Percentiles rank a stretch among this genome's conserved stretches.
phyloP scores from a whole-genome alignment of 2,797 vertebrate genomes.

The Pithecia hirsuta region DNA sequence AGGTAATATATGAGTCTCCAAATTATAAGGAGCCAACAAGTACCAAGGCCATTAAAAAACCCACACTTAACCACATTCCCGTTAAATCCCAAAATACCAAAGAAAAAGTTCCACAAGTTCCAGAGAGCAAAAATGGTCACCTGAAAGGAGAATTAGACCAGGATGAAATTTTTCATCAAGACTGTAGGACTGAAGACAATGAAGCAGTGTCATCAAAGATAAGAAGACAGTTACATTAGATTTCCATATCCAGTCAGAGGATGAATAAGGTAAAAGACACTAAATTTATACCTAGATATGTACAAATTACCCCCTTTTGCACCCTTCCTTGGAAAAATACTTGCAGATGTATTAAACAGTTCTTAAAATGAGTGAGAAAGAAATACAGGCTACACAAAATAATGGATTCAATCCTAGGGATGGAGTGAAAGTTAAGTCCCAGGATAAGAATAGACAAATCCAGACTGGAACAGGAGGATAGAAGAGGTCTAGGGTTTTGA shows the following conservation, averaged over 20 bases:
- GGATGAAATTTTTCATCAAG: background rate
- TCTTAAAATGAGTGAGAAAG: background rate
- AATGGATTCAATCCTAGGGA: background rate
- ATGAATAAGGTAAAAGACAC: slow-evolving; percentile 2
- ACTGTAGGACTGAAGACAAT: background rate
- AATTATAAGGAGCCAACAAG: slow-evolving; percentile 24
- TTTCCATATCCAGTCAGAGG: background rate
- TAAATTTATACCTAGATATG: slow-evolving; percentile 3
- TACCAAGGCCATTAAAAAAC: slow-evolving; percentile 1
- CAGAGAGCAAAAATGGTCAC: background rate
- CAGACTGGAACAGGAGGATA: background rate
- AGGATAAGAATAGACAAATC: background rate
- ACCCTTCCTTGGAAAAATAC: slow-evolving; percentile 42
- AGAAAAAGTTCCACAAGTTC: slow-evolving; percentile 6
- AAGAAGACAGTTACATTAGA: slow-evolving; percentile 4
- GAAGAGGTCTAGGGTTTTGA: background rate
- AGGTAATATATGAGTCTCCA: background rate
- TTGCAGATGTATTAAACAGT: background rate
- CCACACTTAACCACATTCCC: background rate
- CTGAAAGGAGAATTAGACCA: slow-evolving; percentile 14
- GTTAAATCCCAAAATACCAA: slow-evolving; percentile 27
- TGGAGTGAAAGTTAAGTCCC: background rate
- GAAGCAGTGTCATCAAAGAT: background rate
- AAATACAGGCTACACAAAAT: background rate
- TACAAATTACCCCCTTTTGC: slow-evolving; percentile 14